Conservation (phyloP, 2,888 invertebrate genomes). For the Poecilobothrus nobilitatus region DNA sequence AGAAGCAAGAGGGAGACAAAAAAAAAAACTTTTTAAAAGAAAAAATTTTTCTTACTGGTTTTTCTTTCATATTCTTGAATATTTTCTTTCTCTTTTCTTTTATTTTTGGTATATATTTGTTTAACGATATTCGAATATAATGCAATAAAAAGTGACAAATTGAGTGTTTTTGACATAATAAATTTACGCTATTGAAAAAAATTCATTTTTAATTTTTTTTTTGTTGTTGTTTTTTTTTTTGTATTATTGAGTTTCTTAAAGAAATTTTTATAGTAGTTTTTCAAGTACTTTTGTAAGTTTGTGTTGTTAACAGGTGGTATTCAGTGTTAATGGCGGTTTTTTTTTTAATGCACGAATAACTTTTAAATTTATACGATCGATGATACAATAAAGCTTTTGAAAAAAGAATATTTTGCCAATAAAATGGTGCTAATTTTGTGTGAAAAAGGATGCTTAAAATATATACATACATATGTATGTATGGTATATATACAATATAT, state of each 20-base stretch:
- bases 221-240: too few species aligned
- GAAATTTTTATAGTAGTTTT: not conserved
- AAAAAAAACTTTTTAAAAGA: not conserved
- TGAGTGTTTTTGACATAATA: conserved; percentile 6
- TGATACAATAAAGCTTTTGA: too few species aligned
- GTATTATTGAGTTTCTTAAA: too few species aligned
- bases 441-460: too few species aligned
- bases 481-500: too few species aligned
- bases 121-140: conserved; percentile 3
- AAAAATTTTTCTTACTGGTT: not conserved
- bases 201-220: not conserved
- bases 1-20: too few species aligned
- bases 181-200: conserved; percentile 1
- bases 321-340: not conserved
- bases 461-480: too few species aligned
- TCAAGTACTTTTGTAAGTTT: not conserved
- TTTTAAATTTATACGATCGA: not conserved
- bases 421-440: too few species aligned
- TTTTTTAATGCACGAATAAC: not conserved
- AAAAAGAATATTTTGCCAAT: too few species aligned
- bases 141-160: conserved; percentile 6
- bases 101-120: not conserved
- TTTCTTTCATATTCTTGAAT: too few species aligned
- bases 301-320: not conserved
- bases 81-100: too few species aligned